Evolutionary conservation across 2,113 vertebrate genomes (phyloP).

Genomic region (Ceyx melanurus): DNA sequence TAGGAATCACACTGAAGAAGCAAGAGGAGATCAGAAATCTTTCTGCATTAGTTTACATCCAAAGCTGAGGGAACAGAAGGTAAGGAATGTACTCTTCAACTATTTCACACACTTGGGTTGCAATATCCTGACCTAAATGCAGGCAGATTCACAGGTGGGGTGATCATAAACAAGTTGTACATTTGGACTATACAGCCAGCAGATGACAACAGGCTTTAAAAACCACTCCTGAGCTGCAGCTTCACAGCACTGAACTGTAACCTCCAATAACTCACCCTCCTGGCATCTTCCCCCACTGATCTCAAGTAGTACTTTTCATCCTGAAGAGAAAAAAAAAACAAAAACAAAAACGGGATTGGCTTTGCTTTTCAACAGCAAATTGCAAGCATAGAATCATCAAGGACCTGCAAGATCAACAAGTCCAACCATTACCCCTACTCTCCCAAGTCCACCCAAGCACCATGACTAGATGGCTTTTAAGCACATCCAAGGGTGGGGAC

Average conservation of each 20-base stretch:
- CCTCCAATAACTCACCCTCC: conserved; percentile 81
- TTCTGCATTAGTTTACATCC: background rate
- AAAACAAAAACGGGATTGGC: background rate
- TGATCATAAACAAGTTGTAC: background rate
- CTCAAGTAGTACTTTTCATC: conserved; percentile 96
- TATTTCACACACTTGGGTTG: background rate
- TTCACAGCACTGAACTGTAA: background rate
- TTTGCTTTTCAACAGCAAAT: background rate
- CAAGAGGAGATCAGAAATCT: background rate
- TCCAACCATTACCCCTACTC: too few species aligned
- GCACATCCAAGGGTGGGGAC: too few species aligned
- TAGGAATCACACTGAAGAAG: background rate
- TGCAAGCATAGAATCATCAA: too few species aligned
- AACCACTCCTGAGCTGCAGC: background rate
- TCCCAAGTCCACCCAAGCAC: too few species aligned
- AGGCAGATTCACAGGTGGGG: background rate
- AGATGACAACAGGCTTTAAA: background rate
- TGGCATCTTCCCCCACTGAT: conserved; percentile 89
- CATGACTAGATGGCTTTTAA: too few species aligned
- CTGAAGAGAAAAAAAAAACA: conserved; percentile 68
- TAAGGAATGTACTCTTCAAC: background rate
- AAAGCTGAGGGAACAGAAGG: background rate
- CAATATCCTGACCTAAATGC: background rate
- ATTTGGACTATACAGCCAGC: background rate
- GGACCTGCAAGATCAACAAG: too few species aligned